Percentiles rank a stretch among this genome's conserved stretches.
phyloP scores from a whole-genome alignment of 2,797 vertebrate species.

The Halcyon badia region DNA sequence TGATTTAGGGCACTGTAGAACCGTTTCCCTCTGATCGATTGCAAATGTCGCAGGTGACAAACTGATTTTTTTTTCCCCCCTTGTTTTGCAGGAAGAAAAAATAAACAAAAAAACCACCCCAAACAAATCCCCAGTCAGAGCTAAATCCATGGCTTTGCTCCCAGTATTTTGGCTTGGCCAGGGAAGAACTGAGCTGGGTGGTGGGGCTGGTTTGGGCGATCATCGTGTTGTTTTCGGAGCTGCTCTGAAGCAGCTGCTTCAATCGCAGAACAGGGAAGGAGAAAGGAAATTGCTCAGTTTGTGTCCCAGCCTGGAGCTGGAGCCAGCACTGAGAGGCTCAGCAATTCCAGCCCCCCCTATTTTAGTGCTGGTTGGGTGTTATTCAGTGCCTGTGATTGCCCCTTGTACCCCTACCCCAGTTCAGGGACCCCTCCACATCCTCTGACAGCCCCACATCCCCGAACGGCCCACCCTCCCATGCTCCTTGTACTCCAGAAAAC shows the following conservation, averaged over 20 bases:
- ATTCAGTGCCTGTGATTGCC: no score
- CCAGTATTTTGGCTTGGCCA: background rate
- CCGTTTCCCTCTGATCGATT: background rate
- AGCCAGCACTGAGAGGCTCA: background rate
- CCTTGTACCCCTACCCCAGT: accelerated
- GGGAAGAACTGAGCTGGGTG: no score
- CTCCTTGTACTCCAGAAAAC: background rate
- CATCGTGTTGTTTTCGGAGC: background rate
- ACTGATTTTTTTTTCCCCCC: background rate
- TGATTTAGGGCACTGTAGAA: accelerated
- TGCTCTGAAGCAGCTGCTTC: background rate
- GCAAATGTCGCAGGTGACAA: background rate
- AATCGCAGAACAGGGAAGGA: background rate
- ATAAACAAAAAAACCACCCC: background rate
- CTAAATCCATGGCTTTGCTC: background rate
- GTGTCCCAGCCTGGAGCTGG: background rate
- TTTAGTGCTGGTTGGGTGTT: background rate
- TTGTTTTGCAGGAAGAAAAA: background rate
- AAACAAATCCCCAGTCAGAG: background rate
- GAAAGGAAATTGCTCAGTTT: background rate
- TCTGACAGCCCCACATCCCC: background rate
- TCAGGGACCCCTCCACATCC: background rate
- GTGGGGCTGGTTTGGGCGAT: background rate
- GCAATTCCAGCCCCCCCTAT: background rate
- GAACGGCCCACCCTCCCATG: accelerated